Conservation (phyloP, 2,888 invertebrate species). For the Hartigia nigra region DNA sequence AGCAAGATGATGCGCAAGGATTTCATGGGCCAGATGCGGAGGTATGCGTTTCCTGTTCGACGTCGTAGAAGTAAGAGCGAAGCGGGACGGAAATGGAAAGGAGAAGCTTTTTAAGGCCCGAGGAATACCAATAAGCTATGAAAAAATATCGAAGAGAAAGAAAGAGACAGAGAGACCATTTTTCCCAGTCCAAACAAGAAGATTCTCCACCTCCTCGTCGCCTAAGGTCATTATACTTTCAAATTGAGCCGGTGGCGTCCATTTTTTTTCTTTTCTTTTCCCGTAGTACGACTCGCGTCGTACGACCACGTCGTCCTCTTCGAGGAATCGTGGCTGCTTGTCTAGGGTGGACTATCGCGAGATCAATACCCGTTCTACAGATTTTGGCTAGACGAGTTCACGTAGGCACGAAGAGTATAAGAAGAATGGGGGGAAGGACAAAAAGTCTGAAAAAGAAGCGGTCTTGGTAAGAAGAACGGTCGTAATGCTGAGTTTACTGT, state of each 20-base stretch:
- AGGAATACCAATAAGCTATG: slow-evolving; percentile 41
- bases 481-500: not conserved
- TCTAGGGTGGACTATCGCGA: not conserved
- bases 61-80: not conserved
- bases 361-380: not conserved
- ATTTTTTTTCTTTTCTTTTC: not conserved
- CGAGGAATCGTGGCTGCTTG: not conserved
- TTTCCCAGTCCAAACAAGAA: not conserved
- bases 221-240: not conserved
- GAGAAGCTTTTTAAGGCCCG: slow-evolving; percentile 22
- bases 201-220: not conserved
- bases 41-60: not conserved
- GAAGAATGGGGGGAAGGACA: not conserved
- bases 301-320: not conserved
- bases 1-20: slow-evolving; percentile 1
- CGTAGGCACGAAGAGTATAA: not conserved
- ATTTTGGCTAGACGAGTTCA: not conserved
- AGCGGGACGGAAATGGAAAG: not conserved
- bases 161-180: slow-evolving; percentile 4
- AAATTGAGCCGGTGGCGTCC: not conserved
- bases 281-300: not conserved
- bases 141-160: slow-evolving; percentile 27
- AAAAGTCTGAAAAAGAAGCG: not conserved
- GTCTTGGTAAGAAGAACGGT: not conserved
- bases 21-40: slow-evolving; percentile 1